Evolutionary conservation across 2,113 vertebrate genomes (phyloP).

Genomic region (Psilopsiagon aurifrons): DNA sequence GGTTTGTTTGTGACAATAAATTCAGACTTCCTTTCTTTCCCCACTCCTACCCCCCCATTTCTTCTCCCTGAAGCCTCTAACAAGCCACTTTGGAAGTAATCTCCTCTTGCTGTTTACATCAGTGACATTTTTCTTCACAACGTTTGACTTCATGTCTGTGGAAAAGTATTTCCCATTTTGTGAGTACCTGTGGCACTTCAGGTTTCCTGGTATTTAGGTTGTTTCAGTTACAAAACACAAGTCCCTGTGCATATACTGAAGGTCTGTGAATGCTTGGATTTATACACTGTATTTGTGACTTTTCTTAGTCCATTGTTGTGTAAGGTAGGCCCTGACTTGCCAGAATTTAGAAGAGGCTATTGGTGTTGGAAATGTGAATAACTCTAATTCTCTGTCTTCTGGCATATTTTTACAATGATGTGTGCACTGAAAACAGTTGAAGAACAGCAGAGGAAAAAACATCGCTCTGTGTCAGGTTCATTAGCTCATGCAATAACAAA

Average conservation of each 20-base stretch:
- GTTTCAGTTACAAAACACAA: neutral
- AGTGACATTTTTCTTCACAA: neutral
- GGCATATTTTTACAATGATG: neutral
- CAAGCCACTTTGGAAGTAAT: neutral
- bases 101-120: neutral
- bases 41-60: neutral
- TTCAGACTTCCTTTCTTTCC: neutral
- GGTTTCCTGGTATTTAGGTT: neutral
- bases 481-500: neutral
- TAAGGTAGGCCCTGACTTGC: neutral
- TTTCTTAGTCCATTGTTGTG: neutral
- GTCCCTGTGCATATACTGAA: neutral
- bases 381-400: neutral
- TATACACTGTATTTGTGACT: neutral
- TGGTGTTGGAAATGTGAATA: neutral
- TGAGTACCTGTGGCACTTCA: neutral
- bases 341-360: neutral
- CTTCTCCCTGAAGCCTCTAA: neutral
- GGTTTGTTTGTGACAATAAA: neutral
- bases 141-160: neutral
- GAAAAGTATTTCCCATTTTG: neutral
- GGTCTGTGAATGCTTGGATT: neutral
- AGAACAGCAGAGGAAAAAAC: neutral
- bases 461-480: neutral
- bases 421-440: neutral